Conservation (phyloP, 2,888 invertebrate genomes). For the Lycaena phlaeas region DNA sequence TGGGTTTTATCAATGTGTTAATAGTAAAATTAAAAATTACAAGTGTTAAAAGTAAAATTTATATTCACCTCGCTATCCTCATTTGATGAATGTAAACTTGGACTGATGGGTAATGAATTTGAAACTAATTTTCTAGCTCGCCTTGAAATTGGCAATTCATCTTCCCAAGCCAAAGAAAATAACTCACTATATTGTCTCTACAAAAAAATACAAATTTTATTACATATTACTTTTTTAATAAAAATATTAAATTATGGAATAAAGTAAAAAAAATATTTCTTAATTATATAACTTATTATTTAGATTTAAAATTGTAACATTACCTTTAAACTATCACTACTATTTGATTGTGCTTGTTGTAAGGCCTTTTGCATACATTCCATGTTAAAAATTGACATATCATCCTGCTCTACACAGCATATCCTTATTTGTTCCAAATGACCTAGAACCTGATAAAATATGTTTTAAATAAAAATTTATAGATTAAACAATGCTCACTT, state of each 20-base stretch:
- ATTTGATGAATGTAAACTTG: slow-evolving; percentile 77
- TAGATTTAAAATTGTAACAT: background rate
- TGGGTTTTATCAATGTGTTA: too few relatives aligned
- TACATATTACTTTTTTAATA: too few relatives aligned
- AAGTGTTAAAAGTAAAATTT: too few relatives aligned
- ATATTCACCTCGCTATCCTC: slow-evolving; percentile 82
- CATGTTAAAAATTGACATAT: slow-evolving; percentile 86
- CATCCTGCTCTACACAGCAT: slow-evolving; percentile 78
- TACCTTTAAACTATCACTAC: slow-evolving; percentile 88
- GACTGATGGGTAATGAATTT: slow-evolving; percentile 70
- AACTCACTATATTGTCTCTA: slow-evolving; percentile 91
- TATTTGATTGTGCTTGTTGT: slow-evolving; percentile 88
- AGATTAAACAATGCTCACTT: background rate
- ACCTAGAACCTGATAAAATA: slow-evolving; percentile 78
- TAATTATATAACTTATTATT: too few relatives aligned
- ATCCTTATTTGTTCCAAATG: slow-evolving; percentile 93
- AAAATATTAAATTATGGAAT: too few relatives aligned
- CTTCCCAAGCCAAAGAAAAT: slow-evolving; percentile 91
- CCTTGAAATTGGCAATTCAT: slow-evolving; percentile 80
- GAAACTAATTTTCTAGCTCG: slow-evolving; percentile 76
- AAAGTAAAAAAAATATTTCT: too few relatives aligned
- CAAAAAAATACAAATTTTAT: too few relatives aligned
- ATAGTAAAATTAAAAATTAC: too few relatives aligned
- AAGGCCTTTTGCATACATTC: slow-evolving; percentile 94
- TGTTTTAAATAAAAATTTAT: slow-evolving; percentile 8